Evolutionary conservation across 2,797 vertebrate species (phyloP).

Genomic region (Enteromius unitaeniatus): DNA sequence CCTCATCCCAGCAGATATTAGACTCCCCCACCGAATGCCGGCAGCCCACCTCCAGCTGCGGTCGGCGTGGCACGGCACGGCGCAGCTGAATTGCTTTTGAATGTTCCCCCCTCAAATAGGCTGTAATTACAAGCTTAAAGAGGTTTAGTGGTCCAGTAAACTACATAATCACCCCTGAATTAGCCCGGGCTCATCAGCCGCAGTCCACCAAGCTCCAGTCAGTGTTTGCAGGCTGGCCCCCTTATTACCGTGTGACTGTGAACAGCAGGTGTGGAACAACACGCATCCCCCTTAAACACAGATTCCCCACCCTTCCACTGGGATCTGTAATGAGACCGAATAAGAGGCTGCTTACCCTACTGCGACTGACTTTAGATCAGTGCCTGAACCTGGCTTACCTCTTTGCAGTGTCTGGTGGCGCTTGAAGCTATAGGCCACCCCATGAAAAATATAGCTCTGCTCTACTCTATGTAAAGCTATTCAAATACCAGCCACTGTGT

Average conservation of each 20-base stretch:
- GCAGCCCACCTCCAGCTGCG: conserved; percentile 98
- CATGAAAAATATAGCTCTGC: conserved; percentile 48
- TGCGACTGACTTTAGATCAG: conserved; percentile 36
- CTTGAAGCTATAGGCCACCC: conserved; percentile 37
- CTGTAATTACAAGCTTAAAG: conserved; percentile 99
- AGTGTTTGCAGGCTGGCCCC: conserved; percentile 91
- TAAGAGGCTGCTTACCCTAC: conserved; percentile 36
- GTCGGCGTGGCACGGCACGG: conserved; percentile 82
- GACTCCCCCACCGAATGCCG: conserved; percentile 89
- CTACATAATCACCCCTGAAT: conserved; percentile 99
- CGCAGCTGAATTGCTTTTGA: conserved; percentile 93
- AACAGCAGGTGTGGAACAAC: conserved; percentile 90
- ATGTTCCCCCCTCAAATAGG: conserved; percentile 99
- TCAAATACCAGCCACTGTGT: conserved; percentile 49
- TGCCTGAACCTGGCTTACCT: conserved; percentile 16
- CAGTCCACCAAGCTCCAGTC: conserved; percentile 95
- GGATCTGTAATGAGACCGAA: conserved; percentile 56
- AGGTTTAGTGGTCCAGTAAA: conserved; percentile 99
- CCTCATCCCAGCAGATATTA: conserved; percentile 85
- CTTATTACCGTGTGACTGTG: conserved; percentile 85
- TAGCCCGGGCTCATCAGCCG: conserved; percentile 98
- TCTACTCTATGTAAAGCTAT: conserved; percentile 56
- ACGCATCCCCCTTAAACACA: conserved; percentile 85
- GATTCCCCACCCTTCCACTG: conserved; percentile 73
- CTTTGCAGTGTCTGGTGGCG: background rate